Evolutionary conservation across 1,140 invertebrate species (phyloP), one percentile per base, ranked within the genome.

Genomic region (Megathymus violae): DNA sequence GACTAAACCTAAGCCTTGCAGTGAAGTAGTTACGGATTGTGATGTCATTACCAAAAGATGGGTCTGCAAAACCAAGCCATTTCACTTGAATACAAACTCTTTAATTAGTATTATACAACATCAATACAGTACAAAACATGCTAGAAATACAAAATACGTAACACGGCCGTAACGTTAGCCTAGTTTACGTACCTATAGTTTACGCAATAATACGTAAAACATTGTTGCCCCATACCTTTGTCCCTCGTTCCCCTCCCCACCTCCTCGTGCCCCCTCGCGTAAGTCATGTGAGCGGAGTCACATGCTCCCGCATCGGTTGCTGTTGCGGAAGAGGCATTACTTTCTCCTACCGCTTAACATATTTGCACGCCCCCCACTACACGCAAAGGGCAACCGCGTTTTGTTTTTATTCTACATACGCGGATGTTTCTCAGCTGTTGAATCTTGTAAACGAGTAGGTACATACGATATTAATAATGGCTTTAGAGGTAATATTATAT

Each of bases 61-160:
- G n/a, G n/a, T n/a, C n/a, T 41, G 16, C 10, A 56, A 44, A 56
- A 56, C 34, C 61, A n/a, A 34, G 34, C 25, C 25, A 47, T 63
- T 59, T 62, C 47, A 60, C 61, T 62, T 74, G 69, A 72, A 72
- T 72, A 71, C 67, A 75, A 69, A 80, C 70, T 58, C 44, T 47
- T 69, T 69, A 76, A 78, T 76, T 75, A 80, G 22, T 63, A 75
- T 81, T 79, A 64, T 66, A 70, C 52, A 79, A 81, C 44, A 38
- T 78, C 71, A 82, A 79, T 80, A 80, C 74, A 78, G 48, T 64
- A 73, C 34, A n/a, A n/a, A n/a, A 56, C 73, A 76, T 58, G 62
- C 64, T 75, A 75, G 66, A 68, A 71, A 77, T 76, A 76, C 78
- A 78, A 76, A 80, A 74, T 74, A 78, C 76, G 76, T 80, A 75